Evolutionary conservation across 37 sponge, comb jelly and placozoan genomes (phyloP), one percentile per base, ranked within the genome.

Genomic region (Amphimedon queenslandica): DNA sequence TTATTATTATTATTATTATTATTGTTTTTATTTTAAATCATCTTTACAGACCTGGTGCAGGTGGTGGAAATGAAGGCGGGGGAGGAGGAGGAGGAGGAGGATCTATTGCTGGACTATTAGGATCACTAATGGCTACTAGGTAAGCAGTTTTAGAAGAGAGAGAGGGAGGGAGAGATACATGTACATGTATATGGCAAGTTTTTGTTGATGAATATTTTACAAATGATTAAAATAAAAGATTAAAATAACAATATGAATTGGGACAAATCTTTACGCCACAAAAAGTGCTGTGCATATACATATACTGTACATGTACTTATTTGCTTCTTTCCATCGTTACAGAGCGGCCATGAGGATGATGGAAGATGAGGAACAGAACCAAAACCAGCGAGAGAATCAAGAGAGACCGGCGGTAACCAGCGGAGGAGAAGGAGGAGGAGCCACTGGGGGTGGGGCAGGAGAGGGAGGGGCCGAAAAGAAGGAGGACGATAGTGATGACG

Each of bases 251-350:
- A n/a, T n/a, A n/a, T n/a, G n/a, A n/a, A n/a, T n/a, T n/a, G n/a
- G n/a, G n/a, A n/a, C n/a, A n/a, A n/a, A n/a, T n/a, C n/a, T n/a
- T n/a, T n/a, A n/a, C 75, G 47, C 76, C 75, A 21, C 76, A 57
- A 37, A 36, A 23, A 11, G 3, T 82, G 47, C 55, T 82, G 60
- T 27, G 41, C 27, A 56, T 69, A 6, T 72, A n/a, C n/a, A n/a
- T n/a, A n/a, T n/a, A n/a, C n/a, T n/a, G n/a, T n/a, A n/a, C n/a
- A n/a, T n/a, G n/a, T 53, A 35, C 1, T 27, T 56, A 10, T 53
- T 29, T 21, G 27, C 6, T 34, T 0, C 5, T 67, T 37, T 35
- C 69, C 69, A 36, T 34, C 39, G n/a, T n/a, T n/a, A 27, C 69
- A n/a, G 21, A 32, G 43, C 70, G 18, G 51, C 43, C 70, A 66